These are phyloP conservation scores for Tapirus indicus DNA, from an alignment of 2,797 vertebrate species.

Conservation along the genomic window DNA sequence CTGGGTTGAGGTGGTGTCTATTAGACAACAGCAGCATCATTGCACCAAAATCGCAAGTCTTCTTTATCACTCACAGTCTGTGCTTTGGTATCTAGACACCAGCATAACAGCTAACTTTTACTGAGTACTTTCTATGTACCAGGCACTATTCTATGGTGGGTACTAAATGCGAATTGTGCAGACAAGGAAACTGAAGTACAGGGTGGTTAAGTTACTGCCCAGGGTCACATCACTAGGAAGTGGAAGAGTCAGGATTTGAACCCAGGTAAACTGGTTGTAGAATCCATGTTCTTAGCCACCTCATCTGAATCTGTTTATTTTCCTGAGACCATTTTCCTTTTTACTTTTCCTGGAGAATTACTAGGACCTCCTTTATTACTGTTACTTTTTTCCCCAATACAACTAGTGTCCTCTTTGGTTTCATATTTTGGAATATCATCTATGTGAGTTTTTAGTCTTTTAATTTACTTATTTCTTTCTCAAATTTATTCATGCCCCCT, in stretches of 20 bases:
- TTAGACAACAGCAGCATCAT: background rate
- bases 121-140: background rate
- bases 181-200: background rate
- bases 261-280: background rate
- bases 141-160: background rate
- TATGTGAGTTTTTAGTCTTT: background rate
- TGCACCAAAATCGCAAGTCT: background rate
- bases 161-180: background rate
- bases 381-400: background rate
- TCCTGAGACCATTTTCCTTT: background rate
- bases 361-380: background rate
- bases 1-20: background rate
- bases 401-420: background rate
- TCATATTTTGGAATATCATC: background rate
- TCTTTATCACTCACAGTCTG: background rate
- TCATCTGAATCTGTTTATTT: background rate
- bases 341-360: constrained; percentile 37
- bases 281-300: background rate
- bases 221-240: background rate
- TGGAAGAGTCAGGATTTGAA: background rate
- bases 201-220: background rate
- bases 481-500: background rate
- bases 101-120: background rate
- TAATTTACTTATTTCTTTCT: constrained; percentile 7
- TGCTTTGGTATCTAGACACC: background rate